Base-by-base conservation (phyloP, 2,797 vertebrate genomes). In the Pachyuromys duprasi region DNA sequence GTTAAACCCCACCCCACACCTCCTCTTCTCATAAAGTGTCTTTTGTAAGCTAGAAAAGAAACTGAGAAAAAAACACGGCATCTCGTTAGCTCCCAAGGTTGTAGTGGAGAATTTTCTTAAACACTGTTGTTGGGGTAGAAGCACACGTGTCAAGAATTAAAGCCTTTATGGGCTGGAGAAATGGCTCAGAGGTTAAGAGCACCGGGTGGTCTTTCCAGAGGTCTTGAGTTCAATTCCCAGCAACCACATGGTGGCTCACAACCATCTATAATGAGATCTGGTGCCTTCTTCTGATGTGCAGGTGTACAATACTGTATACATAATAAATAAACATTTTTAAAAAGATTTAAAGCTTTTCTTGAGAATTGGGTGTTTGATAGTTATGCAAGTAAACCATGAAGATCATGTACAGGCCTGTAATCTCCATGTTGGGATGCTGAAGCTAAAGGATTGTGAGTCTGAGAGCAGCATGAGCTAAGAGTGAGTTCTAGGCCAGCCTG, bases 81-180 rank as follows among this genome's bases (percentile, higher is more conserved):
- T 83, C 65, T 33, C 69, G 84, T 94, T 87, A 91, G 26, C 78
- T 91, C 28, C 57, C 33, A 86, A 53, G 20, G 5, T 42, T 79
- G 11, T 36, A 94, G 92, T 5, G 86, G 3, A 42, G 28, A 89
- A 89, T 76, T 95, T 96, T 96, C 89, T 86, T 83, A 70, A 62
- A 55, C 3, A 81, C 60, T 93, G 87, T 78, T 90, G 24, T 72
- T 28, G 86, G 45, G 31, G 33, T 57, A 93, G 57, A 81, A 82
- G 31, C 36, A 60, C 15, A 39, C 69, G 20, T 31, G 42, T 62
- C 3, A 75, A 74, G 36, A 87, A 75, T 20, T 78, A n/a, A 80
- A 93, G 74, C 5, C 49, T 49, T 49, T 49, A 49, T 49, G 49
- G 2, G 49, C 11, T 49, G 49, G 49, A 49, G 49, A 49, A 49